Evolutionary conservation across 2,888 invertebrate species (phyloP).

Genomic region (Bombyx huttoni): DNA sequence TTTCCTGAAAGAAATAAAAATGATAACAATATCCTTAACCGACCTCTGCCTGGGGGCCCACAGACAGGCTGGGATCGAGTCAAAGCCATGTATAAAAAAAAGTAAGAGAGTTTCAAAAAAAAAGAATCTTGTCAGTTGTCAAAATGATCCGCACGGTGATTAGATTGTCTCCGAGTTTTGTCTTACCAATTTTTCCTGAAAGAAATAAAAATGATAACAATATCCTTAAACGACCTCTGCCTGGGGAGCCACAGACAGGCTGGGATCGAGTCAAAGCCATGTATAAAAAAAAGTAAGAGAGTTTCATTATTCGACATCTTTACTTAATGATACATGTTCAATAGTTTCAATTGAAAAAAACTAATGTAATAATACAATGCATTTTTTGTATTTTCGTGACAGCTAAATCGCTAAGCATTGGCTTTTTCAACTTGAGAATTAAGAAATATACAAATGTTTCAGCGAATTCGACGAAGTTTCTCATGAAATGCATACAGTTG

Average conservation of each 20-base stretch:
- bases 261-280: conserved; percentile 63
- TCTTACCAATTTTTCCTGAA: conserved; percentile 27
- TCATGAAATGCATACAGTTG: conserved; percentile 73
- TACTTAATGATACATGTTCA: too few species aligned
- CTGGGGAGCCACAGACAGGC: conserved; percentile 36
- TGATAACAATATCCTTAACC: conserved; percentile 28
- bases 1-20: conserved; percentile 20
- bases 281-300: conserved; percentile 28
- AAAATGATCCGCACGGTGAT: conserved; percentile 34
- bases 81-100: conserved; percentile 51
- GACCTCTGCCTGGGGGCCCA: conserved; percentile 7
- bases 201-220: conserved; percentile 29
- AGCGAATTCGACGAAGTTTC: conserved; percentile 78
- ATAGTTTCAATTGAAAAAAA: too few species aligned
- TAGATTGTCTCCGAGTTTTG: conserved; percentile 35
- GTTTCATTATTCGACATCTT: too few species aligned
- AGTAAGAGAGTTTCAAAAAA: too few species aligned
- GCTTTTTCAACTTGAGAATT: too few species aligned
- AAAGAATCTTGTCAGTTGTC: not conserved
- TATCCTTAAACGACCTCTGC: conserved; percentile 12
- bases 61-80: conserved; percentile 65
- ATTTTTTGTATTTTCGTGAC: too few species aligned
- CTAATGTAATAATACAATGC: too few species aligned
- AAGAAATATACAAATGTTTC: conserved; percentile 20
- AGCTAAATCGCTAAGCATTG: too few species aligned